Evolutionary conservation across 2,113 vertebrate genomes (phyloP).

Genomic region (Eonycteris spelaea): DNA sequence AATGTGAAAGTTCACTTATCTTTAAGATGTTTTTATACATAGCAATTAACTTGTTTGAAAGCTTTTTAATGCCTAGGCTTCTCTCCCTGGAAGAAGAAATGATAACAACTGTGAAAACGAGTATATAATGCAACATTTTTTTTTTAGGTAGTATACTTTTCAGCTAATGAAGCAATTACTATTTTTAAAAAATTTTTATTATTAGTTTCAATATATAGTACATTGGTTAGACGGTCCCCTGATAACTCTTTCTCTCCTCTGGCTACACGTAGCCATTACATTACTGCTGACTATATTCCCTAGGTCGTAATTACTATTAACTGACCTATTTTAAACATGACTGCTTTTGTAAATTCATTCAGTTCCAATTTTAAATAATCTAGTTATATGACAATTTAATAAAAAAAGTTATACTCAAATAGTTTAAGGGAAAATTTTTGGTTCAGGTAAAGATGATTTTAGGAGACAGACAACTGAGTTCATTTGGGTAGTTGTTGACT

Average conservation of each 20-base stretch:
- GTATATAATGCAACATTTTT: neutral
- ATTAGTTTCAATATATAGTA: no score
- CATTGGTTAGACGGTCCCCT: no score
- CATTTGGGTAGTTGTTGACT: neutral
- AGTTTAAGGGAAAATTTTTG: neutral
- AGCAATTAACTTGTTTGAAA: neutral
- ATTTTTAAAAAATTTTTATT: no score
- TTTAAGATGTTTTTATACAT: neutral
- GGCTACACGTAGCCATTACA: no score
- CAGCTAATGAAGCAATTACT: neutral
- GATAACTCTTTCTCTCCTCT: no score
- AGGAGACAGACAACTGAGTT: neutral
- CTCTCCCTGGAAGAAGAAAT: neutral
- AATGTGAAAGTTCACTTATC: neutral
- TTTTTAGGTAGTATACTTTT: conserved; percentile 6
- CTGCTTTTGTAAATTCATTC: neutral
- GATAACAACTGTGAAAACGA: neutral
- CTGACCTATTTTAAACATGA: conserved; percentile 2
- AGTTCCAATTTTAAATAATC: neutral
- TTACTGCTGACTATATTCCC: no score
- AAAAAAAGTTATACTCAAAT: neutral
- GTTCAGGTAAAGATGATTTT: neutral
- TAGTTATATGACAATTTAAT: neutral
- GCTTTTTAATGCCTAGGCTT: neutral
- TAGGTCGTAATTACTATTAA: neutral